Evolutionary conservation across 2,113 vertebrate species (phyloP).

Genomic region (Girardinichthys multiradiatus): DNA sequence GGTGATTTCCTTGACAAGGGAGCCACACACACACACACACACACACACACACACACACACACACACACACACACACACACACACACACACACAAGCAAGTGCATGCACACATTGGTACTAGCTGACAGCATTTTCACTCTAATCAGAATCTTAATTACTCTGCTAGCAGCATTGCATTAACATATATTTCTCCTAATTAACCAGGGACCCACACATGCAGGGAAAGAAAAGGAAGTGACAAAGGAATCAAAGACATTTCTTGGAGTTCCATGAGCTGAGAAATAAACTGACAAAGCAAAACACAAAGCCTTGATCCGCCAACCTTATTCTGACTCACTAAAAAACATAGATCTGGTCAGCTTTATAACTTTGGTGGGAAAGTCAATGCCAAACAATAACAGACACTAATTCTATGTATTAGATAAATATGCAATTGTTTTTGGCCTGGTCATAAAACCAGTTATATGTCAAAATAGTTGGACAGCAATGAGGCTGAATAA

Average conservation of each 20-base stretch:
- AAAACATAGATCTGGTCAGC: constrained; percentile 1
- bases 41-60: not conserved
- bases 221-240: constrained; percentile 15
- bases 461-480: too few species aligned
- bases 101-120: constrained; percentile 33
- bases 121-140: constrained; percentile 75
- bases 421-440: too few species aligned
- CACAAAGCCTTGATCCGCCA: constrained; percentile 23
- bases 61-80: too few species aligned
- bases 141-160: constrained; percentile 85
- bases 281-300: constrained; percentile 51
- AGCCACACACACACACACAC: constrained; percentile 36
- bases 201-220: constrained; percentile 45
- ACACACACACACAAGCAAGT: constrained; percentile 26
- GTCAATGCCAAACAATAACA: too few species aligned
- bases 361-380: not conserved
- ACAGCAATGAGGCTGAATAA: too few species aligned
- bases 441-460: too few species aligned
- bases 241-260: constrained; percentile 54
- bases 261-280: constrained; percentile 52
- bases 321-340: constrained; percentile 9
- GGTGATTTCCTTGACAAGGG: constrained; percentile 53
- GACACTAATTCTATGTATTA: too few species aligned
- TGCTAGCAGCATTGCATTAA: constrained; percentile 77
- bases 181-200: constrained; percentile 80